Percentiles rank a stretch among this genome's conserved stretches.
phyloP scores from a whole-genome alignment of 2,113 vertebrate genomes.

The Labeo rohita region DNA sequence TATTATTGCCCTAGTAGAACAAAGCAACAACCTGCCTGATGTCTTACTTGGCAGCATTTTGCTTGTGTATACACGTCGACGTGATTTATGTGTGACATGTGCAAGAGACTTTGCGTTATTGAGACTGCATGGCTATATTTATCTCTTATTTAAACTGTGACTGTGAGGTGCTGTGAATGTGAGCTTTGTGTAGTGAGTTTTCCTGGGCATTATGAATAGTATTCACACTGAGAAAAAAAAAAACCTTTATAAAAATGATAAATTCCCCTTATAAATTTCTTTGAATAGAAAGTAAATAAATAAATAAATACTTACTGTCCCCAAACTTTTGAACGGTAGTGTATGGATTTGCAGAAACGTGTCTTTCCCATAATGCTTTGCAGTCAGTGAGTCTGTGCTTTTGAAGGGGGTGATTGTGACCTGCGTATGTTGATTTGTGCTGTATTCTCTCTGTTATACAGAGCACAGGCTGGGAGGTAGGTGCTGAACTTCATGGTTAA shows the following conservation, averaged over 20 bases:
- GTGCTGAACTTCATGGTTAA: slow-evolving; percentile 85
- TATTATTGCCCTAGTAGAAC: not conserved
- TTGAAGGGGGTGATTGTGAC: slow-evolving; percentile 33
- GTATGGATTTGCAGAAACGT: not conserved
- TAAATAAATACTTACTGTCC: too few relatives aligned
- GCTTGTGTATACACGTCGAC: slow-evolving; percentile 1
- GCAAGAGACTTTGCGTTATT: not conserved
- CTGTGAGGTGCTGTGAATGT: not conserved
- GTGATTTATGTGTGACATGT: not conserved
- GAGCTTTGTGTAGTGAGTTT: not conserved
- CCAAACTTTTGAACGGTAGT: not conserved
- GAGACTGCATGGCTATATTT: not conserved
- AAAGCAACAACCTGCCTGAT: slow-evolving; percentile 5
- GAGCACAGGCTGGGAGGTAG: slow-evolving; percentile 99
- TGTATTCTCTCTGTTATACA: slow-evolving; percentile 94
- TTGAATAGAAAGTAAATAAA: too few relatives aligned
- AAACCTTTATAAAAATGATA: too few relatives aligned
- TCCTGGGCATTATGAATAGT: not conserved
- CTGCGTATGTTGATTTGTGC: slow-evolving; percentile 79
- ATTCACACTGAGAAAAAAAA: not conserved
- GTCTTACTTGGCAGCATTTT: not conserved
- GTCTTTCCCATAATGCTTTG: not conserved
- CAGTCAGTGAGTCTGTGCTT: slow-evolving; percentile 9
- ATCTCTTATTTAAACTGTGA: not conserved
- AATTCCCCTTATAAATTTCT: too few relatives aligned